These are phyloP conservation scores for Cantharis flavilabris DNA, from an alignment of 2,888 invertebrate genomes.

Conservation along the genomic window DNA sequence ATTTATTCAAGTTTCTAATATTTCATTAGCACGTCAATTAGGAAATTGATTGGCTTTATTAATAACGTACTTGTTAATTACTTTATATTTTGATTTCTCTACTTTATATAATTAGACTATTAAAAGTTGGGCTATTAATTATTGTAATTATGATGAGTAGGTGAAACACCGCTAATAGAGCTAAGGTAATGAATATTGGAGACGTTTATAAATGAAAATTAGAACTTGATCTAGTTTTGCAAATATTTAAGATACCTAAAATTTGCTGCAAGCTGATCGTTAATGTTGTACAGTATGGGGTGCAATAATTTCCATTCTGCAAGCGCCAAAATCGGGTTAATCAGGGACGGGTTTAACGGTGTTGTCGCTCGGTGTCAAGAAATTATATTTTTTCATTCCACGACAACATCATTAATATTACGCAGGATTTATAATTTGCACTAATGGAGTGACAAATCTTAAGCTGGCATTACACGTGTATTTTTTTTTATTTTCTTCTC, in stretches of 20 bases:
- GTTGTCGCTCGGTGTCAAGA: too few species aligned
- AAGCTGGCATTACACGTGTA: too few species aligned
- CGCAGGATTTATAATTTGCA: too few species aligned
- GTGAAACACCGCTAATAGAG: background rate
- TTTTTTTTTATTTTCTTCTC: too few species aligned
- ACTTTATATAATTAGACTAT: slow-evolving; percentile 1
- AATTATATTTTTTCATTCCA: too few species aligned
- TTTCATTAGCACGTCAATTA: slow-evolving; percentile 2
- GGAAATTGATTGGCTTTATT: background rate
- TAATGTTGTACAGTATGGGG: background rate
- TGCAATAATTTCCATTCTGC: background rate
- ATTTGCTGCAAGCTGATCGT: background rate
- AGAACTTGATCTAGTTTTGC: background rate
- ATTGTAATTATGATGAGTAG: slow-evolving; percentile 2
- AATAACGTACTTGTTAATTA: background rate
- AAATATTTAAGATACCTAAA: background rate
- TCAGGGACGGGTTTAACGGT: background rate
- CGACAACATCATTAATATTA: too few species aligned
- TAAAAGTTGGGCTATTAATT: background rate
- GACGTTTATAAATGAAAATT: background rate
- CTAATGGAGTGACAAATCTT: too few species aligned
- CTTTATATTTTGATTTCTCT: background rate
- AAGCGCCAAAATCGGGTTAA: background rate
- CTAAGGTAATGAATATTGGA: background rate
- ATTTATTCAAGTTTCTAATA: background rate